These are phyloP conservation scores for Merops nubicus DNA, from an alignment of 2,113 vertebrate genomes.

Conservation along the genomic window DNA sequence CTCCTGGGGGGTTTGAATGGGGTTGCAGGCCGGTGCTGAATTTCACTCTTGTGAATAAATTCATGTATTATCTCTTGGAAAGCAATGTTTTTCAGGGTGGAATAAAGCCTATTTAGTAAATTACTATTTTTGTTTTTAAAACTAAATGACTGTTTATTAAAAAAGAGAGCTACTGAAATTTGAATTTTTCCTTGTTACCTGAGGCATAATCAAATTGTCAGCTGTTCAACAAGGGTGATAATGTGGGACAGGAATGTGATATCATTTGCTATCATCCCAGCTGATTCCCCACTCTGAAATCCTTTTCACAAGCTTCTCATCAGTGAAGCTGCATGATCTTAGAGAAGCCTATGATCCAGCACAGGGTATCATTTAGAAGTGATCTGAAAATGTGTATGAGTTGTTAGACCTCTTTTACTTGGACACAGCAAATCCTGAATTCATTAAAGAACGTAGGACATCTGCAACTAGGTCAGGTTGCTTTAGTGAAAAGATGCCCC, in stretches of 20 bases:
- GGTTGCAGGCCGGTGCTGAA: constrained; percentile 17
- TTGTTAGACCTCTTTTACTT: background rate
- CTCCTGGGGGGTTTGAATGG: constrained; percentile 57
- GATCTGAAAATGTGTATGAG: background rate
- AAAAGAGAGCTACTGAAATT: constrained; percentile 40
- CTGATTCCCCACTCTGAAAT: background rate
- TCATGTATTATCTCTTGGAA: constrained; percentile 5
- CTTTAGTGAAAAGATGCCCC: too few species aligned
- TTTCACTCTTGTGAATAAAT: constrained; percentile 56
- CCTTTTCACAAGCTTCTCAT: background rate
- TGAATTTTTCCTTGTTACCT: constrained; percentile 46
- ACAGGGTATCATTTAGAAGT: background rate
- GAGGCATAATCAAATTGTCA: constrained; percentile 52
- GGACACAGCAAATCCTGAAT: background rate
- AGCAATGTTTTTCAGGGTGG: background rate
- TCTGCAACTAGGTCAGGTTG: background rate
- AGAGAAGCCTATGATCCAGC: background rate
- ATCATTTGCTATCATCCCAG: constrained; percentile 25
- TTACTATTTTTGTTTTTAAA: constrained; percentile 60
- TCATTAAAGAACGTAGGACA: background rate
- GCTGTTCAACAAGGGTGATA: constrained; percentile 40
- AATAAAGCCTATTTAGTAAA: constrained; percentile 55
- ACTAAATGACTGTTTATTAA: constrained; percentile 58
- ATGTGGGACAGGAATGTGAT: constrained; percentile 18
- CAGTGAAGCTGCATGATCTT: background rate